Conservation (phyloP, 2,797 vertebrate genomes). For the Rhinoraja longicauda region DNA sequence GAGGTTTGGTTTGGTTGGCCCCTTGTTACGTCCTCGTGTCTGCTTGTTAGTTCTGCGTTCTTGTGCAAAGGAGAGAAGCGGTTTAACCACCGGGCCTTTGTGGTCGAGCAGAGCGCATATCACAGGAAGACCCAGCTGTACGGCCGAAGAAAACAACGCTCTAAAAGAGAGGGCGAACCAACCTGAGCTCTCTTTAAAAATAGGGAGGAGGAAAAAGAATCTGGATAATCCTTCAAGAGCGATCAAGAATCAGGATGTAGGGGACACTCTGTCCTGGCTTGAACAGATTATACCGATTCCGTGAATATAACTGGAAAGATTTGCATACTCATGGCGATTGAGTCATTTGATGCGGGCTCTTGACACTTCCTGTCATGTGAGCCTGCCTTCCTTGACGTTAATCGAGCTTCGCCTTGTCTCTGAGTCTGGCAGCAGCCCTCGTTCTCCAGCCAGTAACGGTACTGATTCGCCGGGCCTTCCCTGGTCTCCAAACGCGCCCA, state of each 20-base stretch:
- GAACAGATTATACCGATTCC: background rate
- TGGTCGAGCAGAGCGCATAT: background rate
- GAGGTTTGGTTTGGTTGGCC: background rate
- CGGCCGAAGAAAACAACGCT: background rate
- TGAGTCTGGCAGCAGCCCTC: background rate
- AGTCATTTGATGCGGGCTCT: background rate
- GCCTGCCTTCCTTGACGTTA: background rate
- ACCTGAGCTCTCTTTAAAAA: background rate
- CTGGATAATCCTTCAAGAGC: background rate
- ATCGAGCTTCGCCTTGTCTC: background rate
- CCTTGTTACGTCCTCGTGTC: background rate
- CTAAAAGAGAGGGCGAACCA: background rate
- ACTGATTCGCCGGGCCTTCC: background rate
- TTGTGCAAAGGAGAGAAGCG: background rate
- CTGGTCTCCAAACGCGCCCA: background rate
- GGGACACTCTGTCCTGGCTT: background rate
- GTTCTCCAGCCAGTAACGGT: background rate
- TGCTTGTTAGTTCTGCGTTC: background rate
- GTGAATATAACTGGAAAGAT: background rate
- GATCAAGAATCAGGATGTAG: background rate
- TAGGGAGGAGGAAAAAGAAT: background rate
- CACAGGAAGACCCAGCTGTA: background rate
- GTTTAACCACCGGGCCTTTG: background rate
- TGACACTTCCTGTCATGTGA: background rate
- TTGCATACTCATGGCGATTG: background rate